Evolutionary conservation across 2,888 invertebrate species (phyloP).

Genomic region (Andrena praecox): DNA sequence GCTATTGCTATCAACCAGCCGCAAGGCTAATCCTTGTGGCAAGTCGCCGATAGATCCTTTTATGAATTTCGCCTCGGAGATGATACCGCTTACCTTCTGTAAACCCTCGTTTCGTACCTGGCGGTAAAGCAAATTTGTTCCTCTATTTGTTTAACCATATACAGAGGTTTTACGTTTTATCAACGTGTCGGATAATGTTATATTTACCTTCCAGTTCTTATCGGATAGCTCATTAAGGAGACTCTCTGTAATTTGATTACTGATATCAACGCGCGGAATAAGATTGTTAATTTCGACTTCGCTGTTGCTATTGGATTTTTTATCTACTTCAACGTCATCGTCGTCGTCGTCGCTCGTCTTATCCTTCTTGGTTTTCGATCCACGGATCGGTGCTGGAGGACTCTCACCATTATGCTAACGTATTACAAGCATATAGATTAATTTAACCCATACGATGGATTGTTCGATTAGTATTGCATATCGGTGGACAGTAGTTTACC

Average conservation of each 20-base stretch:
- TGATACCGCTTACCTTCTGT: constrained; percentile 88
- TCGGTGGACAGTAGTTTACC: constrained; percentile 80
- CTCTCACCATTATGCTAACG: constrained; percentile 74
- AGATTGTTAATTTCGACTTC: constrained; percentile 87
- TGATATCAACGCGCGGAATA: constrained; percentile 92
- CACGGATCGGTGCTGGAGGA: constrained; percentile 76
- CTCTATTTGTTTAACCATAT: not conserved
- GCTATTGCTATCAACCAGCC: constrained; percentile 96
- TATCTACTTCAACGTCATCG: constrained; percentile 85
- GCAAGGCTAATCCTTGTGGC: constrained; percentile 91
- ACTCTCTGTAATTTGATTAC: constrained; percentile 92
- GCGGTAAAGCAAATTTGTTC: constrained; percentile 20
- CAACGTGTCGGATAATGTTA: not conserved
- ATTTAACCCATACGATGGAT: not conserved
- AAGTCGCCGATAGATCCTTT: constrained; percentile 94
- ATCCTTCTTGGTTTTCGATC: constrained; percentile 70
- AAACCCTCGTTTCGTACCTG: constrained; percentile 86
- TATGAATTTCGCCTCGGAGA: constrained; percentile 92
- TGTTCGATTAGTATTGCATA: not conserved
- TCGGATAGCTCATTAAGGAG: constrained; percentile 93
- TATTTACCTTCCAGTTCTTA: constrained; percentile 95
- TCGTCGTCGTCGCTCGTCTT: constrained; percentile 79
- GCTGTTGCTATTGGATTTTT: constrained; percentile 85
- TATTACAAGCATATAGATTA: constrained; percentile 1
- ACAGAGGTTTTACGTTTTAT: not conserved